A percentile compares a stretch with the other conserved stretches of the same genome.
phyloP scores from a whole-genome alignment of 2,797 vertebrate species.

The Sparus aurata region DNA sequence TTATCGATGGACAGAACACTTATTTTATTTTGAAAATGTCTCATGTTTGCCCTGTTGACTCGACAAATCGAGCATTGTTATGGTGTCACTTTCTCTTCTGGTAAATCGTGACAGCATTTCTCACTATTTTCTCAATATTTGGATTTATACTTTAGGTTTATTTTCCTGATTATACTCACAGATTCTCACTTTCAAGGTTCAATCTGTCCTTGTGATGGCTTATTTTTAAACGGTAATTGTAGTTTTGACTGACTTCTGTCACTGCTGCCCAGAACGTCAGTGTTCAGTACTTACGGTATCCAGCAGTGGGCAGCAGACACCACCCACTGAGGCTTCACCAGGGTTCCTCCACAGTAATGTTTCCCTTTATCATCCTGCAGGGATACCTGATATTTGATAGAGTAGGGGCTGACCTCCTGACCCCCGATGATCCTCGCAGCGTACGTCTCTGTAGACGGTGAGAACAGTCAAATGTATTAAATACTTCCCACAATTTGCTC shows the following conservation, averaged over 20 bases:
- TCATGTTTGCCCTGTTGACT: neutral
- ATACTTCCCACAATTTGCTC: neutral
- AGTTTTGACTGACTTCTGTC: neutral
- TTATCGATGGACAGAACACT: neutral
- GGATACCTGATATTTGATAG: constrained; percentile 83
- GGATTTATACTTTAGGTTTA: neutral
- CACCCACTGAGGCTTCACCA: constrained; percentile 82
- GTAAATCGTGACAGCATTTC: neutral
- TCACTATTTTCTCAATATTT: neutral
- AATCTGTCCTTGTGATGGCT: neutral
- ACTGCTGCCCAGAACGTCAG: neutral
- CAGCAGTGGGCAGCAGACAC: constrained; percentile 89
- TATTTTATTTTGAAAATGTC: neutral
- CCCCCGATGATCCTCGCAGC: constrained; percentile 84
- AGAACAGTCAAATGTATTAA: neutral
- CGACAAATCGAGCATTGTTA: no score
- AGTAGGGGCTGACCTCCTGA: constrained; percentile 79
- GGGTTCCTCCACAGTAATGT: constrained; percentile 85
- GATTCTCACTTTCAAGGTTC: neutral
- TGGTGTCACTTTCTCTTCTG: neutral
- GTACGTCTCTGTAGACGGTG: constrained; percentile 51
- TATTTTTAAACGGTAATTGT: neutral
- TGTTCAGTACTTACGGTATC: constrained; percentile 81
- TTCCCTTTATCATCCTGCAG: constrained; percentile 60
- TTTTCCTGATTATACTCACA: neutral